Evolutionary conservation across 2,797 vertebrate species (phyloP), one percentile per base, ranked within the genome.

Genomic region (Leptoclinus maculatus): DNA sequence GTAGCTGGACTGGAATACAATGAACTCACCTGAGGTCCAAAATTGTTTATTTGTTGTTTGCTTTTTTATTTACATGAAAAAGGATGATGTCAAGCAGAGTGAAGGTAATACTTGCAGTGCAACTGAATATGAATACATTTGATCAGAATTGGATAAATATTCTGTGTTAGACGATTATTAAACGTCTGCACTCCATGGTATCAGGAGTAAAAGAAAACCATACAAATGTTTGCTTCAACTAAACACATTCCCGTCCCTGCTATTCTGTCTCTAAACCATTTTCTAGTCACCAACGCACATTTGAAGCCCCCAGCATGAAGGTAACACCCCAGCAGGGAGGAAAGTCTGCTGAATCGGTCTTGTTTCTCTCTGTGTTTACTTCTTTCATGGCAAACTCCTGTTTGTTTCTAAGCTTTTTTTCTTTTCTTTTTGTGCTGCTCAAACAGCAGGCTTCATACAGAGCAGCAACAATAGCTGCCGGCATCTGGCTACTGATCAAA

Each of bases 401-500:
- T 85, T 87, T 87, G 71, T 84, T 88, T 84, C 82, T 66, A 76
- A 84, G 82, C 68, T 23, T 13, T 64, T 78, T 81, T 80, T 88
- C 1, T 34, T 34, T 34, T 34, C 7, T 78, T 87, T 78, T 75
- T 70, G 76, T 80, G 76, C n/a, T 82, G 74, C n/a, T 81, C 79
- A 83, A 82, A 71, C 64, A 53, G 70, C 82, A 65, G 19, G 81
- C 65, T 60, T 84, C 82, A 84, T 39, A 85, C 85, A n/a, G 68
- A 74, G 85, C 66, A 63, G 74, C 87, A 85, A 85, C 56, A 82
- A 82, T 58, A 87, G 66, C 84, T 90, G 74, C 51, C 25, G 68
- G 85, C 89, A 78, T 79, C 64, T 87, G 79, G 87, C 80, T 74
- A 29, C 76, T 80, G 82, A 89, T 90, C 85, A 89, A 85, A 79